Percentiles rank a stretch among this genome's conserved stretches.
Evolutionary conservation across 2,113 vertebrate genomes (phyloP).

Genomic region (Coturnix japonica): DNA sequence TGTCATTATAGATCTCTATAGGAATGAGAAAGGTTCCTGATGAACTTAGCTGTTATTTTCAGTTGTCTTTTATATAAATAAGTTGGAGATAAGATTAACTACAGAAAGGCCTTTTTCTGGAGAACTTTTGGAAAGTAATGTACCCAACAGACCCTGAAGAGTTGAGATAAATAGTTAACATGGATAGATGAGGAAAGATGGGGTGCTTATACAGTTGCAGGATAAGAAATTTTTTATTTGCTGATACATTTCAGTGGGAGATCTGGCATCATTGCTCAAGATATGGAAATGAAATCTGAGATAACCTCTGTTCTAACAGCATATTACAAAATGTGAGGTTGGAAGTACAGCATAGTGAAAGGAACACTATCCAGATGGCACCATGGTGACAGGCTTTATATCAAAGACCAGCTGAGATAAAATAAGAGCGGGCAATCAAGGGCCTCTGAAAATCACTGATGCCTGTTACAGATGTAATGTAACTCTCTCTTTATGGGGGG

Average conservation of each 20-base stretch:
- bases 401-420: constrained; percentile 30
- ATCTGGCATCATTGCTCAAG: constrained; percentile 2
- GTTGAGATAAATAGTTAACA: background rate
- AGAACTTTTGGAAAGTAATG: background rate
- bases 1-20: background rate
- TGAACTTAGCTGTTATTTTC: background rate
- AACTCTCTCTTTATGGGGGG: constrained; percentile 30
- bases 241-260: background rate
- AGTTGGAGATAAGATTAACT: background rate
- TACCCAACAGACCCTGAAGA: background rate
- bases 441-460: constrained; percentile 28
- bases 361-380: constrained; percentile 68
- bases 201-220: background rate
- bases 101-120: background rate
- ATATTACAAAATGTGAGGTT: background rate
- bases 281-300: constrained; percentile 36
- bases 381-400: constrained; percentile 60
- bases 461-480: constrained; percentile 45
- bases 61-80: background rate
- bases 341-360: constrained; percentile 8
- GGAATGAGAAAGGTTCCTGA: background rate
- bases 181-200: background rate
- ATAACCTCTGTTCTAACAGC: constrained; percentile 26
- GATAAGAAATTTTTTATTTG: constrained; percentile 30
- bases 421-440: constrained; percentile 8